These are phyloP conservation scores for Myiagra hebetior DNA, from an alignment of 2,113 vertebrate genomes.

Conservation along the genomic window DNA sequence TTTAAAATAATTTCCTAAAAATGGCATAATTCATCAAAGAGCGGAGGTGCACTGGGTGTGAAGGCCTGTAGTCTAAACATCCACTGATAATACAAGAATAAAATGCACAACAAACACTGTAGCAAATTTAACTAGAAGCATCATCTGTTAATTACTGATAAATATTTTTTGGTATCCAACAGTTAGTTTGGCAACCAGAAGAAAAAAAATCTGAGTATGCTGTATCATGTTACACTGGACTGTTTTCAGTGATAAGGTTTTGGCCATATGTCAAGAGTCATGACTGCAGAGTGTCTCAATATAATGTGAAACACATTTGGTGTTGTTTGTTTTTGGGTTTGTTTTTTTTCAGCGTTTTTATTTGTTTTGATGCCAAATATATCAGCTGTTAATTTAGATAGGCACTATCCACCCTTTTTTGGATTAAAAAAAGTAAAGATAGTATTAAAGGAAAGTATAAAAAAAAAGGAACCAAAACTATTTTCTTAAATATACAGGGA, in stretches of 20 bases:
- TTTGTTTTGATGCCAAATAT: neutral
- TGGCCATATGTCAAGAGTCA: neutral
- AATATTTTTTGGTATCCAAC: neutral
- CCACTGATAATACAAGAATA: neutral
- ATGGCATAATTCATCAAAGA: neutral
- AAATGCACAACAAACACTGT: neutral
- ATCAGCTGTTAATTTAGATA: neutral
- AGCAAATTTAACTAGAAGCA: neutral
- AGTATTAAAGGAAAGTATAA: neutral
- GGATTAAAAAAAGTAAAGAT: neutral
- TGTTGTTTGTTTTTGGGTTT: neutral
- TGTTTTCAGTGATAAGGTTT: neutral
- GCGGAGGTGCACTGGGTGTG: neutral
- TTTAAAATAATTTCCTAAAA: neutral
- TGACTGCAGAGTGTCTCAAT: neutral
- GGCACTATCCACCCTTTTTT: neutral
- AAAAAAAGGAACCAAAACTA: neutral
- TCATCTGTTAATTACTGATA: slow-evolving; percentile 6
- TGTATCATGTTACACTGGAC: neutral
- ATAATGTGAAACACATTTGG: neutral
- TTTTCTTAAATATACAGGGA: neutral
- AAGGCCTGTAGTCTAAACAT: neutral
- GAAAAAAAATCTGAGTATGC: neutral
- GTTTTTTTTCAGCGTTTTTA: neutral
- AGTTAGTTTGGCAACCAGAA: neutral